Percentiles rank a stretch among this genome's conserved stretches.
These are phyloP conservation scores for Folsomia candida DNA, from an alignment of 2,888 invertebrate genomes.

Conservation along the genomic window DNA sequence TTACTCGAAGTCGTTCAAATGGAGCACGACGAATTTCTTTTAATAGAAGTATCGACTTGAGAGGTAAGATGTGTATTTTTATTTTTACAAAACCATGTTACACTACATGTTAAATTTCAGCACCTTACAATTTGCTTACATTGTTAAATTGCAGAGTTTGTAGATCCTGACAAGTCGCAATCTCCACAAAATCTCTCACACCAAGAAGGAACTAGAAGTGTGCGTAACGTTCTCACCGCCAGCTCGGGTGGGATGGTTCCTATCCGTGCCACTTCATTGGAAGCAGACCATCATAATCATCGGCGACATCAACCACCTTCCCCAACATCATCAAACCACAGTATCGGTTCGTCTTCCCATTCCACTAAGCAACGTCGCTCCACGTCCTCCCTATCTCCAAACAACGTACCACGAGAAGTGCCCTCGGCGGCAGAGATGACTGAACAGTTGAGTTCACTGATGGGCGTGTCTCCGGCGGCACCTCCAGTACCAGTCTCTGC, in stretches of 20 bases:
- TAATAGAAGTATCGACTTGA: conserved; percentile 12
- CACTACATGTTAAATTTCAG: too few relatives aligned
- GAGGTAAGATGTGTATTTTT: too few relatives aligned
- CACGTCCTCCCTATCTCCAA: not conserved
- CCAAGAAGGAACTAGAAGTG: too few relatives aligned
- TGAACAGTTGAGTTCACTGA: conserved; percentile 46
- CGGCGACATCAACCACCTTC: too few relatives aligned
- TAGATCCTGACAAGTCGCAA: not conserved
- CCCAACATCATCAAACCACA: too few relatives aligned
- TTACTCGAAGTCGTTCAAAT: conserved; percentile 31
- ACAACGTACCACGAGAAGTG: not conserved
- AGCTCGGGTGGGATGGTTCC: too few relatives aligned
- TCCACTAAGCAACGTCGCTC: not conserved
- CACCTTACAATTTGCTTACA: conserved; percentile 9
- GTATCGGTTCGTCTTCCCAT: not conserved
- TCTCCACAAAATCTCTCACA: too few relatives aligned
- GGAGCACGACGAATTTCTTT: conserved; percentile 43
- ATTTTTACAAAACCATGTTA: too few relatives aligned
- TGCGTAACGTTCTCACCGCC: too few relatives aligned
- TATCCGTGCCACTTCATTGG: too few relatives aligned
- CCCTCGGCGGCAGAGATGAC: conserved; percentile 45
- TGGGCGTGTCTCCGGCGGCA: conserved; percentile 37
- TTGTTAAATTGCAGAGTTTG: not conserved
- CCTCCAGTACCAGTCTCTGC: not conserved
- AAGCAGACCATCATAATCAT: too few relatives aligned